Conservation (phyloP, 1,140 invertebrate species). For the Diuraphis noxia region DNA sequence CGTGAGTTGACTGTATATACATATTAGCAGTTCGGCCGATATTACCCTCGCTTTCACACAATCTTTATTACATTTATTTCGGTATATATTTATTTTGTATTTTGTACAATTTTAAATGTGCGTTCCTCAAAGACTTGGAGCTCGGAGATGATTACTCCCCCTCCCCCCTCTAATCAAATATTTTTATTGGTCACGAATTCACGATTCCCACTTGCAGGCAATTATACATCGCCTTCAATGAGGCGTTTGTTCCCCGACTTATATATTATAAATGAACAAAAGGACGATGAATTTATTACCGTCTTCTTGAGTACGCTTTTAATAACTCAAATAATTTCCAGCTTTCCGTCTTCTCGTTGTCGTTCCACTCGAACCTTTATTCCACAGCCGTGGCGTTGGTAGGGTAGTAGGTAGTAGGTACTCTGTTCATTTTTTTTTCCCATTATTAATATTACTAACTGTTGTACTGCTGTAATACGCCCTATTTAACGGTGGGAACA, state of each 20-base stretch:
- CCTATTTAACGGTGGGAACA: background rate
- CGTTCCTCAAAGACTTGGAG: background rate
- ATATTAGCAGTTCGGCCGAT: background rate
- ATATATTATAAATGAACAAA: background rate
- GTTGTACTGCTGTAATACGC: background rate
- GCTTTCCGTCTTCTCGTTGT: conserved; percentile 13
- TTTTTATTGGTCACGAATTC: background rate
- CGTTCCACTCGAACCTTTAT: background rate
- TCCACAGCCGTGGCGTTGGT: too few species aligned
- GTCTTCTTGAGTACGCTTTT: conserved; percentile 8
- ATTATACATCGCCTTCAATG: background rate
- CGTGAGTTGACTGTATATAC: too few species aligned
- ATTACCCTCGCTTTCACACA: background rate
- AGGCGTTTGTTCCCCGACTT: background rate
- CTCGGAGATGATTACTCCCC: background rate
- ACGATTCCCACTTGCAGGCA: too few species aligned
- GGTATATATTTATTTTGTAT: background rate
- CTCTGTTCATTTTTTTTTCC: background rate
- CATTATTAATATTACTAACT: background rate
- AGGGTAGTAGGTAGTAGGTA: background rate
- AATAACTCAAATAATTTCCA: conserved; percentile 33
- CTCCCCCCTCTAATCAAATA: background rate
- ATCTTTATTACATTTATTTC: background rate
- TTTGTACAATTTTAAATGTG: background rate
- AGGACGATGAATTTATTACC: conserved; percentile 29